A percentile compares a stretch with the other conserved stretches of the same genome.
Evolutionary conservation across 2,113 vertebrate species (phyloP).

Genomic region (Hemiscyllium ocellatum): DNA sequence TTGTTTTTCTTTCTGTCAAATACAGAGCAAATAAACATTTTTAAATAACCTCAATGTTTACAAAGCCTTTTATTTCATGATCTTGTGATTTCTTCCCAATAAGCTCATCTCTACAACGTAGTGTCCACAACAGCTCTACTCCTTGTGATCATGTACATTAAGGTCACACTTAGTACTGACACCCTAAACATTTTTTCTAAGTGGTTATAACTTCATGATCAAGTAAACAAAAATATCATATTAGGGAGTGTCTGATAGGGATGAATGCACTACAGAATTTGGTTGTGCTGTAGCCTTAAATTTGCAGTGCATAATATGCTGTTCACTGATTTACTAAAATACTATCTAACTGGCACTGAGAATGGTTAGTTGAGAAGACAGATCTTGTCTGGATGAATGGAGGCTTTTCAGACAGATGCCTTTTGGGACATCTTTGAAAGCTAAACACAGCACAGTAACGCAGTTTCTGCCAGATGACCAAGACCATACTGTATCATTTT

Average conservation of each 20-base stretch:
- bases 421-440: slow-evolving; percentile 30
- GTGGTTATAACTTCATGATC: slow-evolving; percentile 1
- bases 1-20: neutral
- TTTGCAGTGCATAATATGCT: neutral
- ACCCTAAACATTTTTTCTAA: no score
- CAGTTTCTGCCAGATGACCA: neutral
- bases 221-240: neutral
- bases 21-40: neutral
- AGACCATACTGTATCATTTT: neutral
- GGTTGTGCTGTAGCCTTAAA: neutral
- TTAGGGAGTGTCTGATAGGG: neutral
- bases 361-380: slow-evolving; percentile 37
- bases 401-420: slow-evolving; percentile 14
- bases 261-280: neutral
- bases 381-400: slow-evolving; percentile 17
- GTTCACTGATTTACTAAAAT: slow-evolving; percentile 34
- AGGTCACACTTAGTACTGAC: neutral
- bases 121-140: neutral
- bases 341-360: slow-evolving; percentile 37
- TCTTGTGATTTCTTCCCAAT: neutral
- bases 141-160: neutral
- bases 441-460: slow-evolving; percentile 5
- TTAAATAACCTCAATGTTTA: neutral
- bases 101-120: neutral
- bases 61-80: neutral